A percentile compares a stretch with the other conserved stretches of the same genome.
These are phyloP conservation scores for Zeus faber DNA, from an alignment of 2,113 vertebrate species.

Conservation along the genomic window DNA sequence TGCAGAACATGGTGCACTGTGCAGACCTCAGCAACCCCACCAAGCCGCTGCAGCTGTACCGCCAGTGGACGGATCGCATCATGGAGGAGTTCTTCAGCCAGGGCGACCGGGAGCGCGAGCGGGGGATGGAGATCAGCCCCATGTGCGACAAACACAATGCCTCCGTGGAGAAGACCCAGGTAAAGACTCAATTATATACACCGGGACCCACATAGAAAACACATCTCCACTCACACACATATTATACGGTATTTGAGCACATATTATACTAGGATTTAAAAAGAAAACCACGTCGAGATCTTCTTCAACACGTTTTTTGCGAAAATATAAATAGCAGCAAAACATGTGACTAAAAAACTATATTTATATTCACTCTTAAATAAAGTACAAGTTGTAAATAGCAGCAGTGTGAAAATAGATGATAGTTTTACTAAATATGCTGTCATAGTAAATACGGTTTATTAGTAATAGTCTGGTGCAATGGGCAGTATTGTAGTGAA, in stretches of 20 bases:
- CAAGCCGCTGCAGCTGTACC: constrained; percentile 94
- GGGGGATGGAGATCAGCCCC: constrained; percentile 98
- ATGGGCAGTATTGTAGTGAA: too few relatives aligned
- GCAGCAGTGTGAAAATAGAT: too few relatives aligned
- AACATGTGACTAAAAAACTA: too few relatives aligned
- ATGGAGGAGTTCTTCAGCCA: constrained; percentile 99
- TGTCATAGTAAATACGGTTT: too few relatives aligned
- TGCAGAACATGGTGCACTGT: constrained; percentile 99
- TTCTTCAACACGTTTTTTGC: too few relatives aligned
- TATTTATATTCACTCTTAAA: too few relatives aligned
- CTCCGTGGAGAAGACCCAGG: constrained; percentile 97
- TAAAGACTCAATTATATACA: constrained; percentile 47
- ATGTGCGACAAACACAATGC: constrained; percentile 99
- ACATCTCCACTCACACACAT: background rate
- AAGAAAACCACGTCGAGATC: too few relatives aligned
- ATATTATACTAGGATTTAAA: background rate
- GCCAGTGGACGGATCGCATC: constrained; percentile 96
- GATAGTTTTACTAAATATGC: too few relatives aligned
- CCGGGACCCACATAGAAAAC: background rate
- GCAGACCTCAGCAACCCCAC: constrained; percentile 98
- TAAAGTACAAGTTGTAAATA: too few relatives aligned
- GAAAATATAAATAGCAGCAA: too few relatives aligned
- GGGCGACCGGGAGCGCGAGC: constrained; percentile 92
- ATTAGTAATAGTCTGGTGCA: too few relatives aligned
- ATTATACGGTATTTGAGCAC: background rate